A percentile compares a stretch with the other conserved stretches of the same genome.
Evolutionary conservation across 2,797 vertebrate species (phyloP).

Genomic region (Oceanodroma leucorhoa): DNA sequence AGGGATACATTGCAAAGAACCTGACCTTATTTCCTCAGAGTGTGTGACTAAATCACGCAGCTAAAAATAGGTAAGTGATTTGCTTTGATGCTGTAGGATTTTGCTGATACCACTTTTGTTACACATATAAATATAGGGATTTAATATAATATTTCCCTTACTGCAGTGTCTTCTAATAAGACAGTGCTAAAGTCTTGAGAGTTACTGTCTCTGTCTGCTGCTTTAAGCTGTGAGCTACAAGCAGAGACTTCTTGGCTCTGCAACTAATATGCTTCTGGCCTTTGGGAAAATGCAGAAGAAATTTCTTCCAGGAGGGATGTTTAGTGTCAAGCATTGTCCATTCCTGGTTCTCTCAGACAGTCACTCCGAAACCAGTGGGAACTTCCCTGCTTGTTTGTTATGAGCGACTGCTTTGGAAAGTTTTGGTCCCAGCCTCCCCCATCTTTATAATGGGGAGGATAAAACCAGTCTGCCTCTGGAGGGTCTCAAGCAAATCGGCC

Average conservation of each 20-base stretch:
- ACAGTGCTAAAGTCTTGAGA: conserved; percentile 2
- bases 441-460: not conserved
- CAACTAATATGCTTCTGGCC: not conserved
- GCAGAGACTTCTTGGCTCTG: not conserved
- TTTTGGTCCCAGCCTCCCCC: not conserved
- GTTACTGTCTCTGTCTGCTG: conserved; percentile 1
- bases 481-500: not conserved
- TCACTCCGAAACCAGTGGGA: not conserved
- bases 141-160: conserved; percentile 65
- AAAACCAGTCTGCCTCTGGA: rapidly evolving
- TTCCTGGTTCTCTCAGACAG: not conserved
- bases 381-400: not conserved
- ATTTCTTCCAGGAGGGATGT: not conserved
- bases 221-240: conserved; percentile 2
- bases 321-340: not conserved
- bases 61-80: conserved; percentile 66
- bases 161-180: conserved; percentile 22
- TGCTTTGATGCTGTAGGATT: conserved; percentile 66
- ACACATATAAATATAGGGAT: conserved; percentile 63
- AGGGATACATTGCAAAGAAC: conserved; percentile 37
- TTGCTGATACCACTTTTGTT: conserved; percentile 69
- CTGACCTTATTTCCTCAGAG: conserved; percentile 62
- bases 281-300: not conserved
- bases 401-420: not conserved
- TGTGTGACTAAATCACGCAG: conserved; percentile 52